Evolutionary conservation across 2,113 vertebrate genomes (phyloP).

Genomic region (Rhynchomys soricoides): DNA sequence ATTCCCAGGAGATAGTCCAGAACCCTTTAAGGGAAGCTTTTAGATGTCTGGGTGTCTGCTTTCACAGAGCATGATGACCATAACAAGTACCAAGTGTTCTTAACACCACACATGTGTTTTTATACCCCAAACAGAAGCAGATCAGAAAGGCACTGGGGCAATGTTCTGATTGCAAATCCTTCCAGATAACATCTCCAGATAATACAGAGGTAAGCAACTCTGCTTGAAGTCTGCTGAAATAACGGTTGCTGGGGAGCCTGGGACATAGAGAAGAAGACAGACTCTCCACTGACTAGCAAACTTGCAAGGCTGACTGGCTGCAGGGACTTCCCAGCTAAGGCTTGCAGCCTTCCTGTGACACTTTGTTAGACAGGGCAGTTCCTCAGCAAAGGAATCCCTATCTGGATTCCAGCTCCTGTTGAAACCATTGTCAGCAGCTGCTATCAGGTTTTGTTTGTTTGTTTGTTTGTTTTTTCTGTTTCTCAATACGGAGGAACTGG

Average conservation of each 20-base stretch:
- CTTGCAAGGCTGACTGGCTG: slow-evolving; percentile 74
- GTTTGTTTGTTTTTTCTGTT: slow-evolving; percentile 77
- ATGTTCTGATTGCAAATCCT: slow-evolving; percentile 51
- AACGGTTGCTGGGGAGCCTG: slow-evolving; percentile 71
- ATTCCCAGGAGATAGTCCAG: not conserved
- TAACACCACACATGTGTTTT: slow-evolving; percentile 30
- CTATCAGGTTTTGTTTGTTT: slow-evolving; percentile 65
- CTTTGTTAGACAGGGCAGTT: slow-evolving; percentile 82
- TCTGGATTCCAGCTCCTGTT: slow-evolving; percentile 70
- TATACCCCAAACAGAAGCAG: slow-evolving; percentile 65
- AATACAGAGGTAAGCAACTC: slow-evolving; percentile 66
- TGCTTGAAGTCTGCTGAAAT: slow-evolving; percentile 72
- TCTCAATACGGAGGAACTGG: slow-evolving; percentile 62
- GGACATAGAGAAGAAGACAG: slow-evolving; percentile 69
- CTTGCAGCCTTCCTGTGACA: slow-evolving; percentile 73
- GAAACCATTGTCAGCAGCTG: slow-evolving; percentile 78
- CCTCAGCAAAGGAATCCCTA: slow-evolving; percentile 72
- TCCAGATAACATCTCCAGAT: slow-evolving; percentile 76
- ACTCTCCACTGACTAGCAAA: slow-evolving; percentile 71
- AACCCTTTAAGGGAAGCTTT: not conserved
- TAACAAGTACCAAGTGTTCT: not conserved
- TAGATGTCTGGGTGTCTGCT: not conserved
- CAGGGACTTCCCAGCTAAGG: slow-evolving; percentile 68
- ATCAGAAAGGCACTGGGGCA: slow-evolving; percentile 68
- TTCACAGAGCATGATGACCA: not conserved